Conservation (phyloP, 1,140 invertebrate species). For the Melitaea cinxia region DNA sequence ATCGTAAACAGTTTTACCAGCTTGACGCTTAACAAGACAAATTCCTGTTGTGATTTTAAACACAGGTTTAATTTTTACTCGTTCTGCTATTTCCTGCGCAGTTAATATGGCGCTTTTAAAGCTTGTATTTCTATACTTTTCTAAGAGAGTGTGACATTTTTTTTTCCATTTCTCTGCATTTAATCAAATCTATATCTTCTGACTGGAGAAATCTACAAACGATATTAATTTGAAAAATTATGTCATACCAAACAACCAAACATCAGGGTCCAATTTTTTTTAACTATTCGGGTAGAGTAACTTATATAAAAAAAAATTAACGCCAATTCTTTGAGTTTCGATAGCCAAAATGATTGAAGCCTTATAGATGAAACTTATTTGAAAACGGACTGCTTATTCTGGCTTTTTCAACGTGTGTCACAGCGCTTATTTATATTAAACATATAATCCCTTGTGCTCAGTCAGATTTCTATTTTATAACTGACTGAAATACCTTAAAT, state of each 20-base stretch:
- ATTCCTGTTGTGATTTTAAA: slow-evolving; percentile 41
- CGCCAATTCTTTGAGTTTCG: slow-evolving; percentile 48
- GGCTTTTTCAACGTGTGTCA: too few species aligned
- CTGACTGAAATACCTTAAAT: too few species aligned
- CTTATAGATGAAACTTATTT: slow-evolving; percentile 23
- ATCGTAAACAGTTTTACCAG: slow-evolving; percentile 17
- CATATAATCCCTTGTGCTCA: too few species aligned
- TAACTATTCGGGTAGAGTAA: slow-evolving; percentile 40
- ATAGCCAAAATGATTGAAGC: slow-evolving; percentile 43
- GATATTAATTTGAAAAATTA: slow-evolving; percentile 41
- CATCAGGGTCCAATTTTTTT: slow-evolving; percentile 39
- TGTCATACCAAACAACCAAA: slow-evolving; percentile 55
- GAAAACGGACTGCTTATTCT: slow-evolving; percentile 33
- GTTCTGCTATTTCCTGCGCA: too few species aligned
- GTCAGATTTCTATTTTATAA: too few species aligned
- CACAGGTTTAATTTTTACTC: too few species aligned
- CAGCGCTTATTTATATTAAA: too few species aligned
- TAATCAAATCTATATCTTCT: slow-evolving; percentile 45
- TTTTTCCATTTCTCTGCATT: slow-evolving; percentile 47
- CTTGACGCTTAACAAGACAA: too few species aligned
- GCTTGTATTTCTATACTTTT: slow-evolving; percentile 56
- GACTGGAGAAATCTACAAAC: slow-evolving; percentile 52
- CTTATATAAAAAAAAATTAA: slow-evolving; percentile 47
- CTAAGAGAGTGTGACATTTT: slow-evolving; percentile 42
- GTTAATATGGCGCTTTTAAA: too few species aligned